Base-by-base conservation (phyloP, 2,113 vertebrate genomes). In the Etia nguti region DNA sequence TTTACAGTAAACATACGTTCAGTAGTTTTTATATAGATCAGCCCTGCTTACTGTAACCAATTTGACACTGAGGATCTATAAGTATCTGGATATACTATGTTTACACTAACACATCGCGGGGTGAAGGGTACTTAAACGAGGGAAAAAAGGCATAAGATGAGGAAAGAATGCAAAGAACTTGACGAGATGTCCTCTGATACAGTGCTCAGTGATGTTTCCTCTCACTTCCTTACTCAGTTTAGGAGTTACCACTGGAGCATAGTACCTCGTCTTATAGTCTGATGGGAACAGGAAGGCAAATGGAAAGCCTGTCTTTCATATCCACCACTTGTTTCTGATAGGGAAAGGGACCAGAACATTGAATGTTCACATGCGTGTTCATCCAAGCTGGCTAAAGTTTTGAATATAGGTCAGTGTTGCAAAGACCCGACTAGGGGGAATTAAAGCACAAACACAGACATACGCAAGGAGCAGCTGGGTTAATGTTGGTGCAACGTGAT, bases 331-430 rank as follows among this genome's bases (percentile, higher is more conserved):
- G 24, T 81, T 48, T 81, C 29, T 16, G 4, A 22, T 55, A 31
- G 15, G 77, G 24, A 56, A 31, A 73, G 22, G 54, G 31, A 41
- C 48, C 16, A 41, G n/a, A 65, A 56, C 4, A 43, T 5, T 50
- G 59, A 65, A n/a, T 60, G 52, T 48, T 60, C 11, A 41, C 6
- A 15, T 55, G 31, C 26, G 0, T 55, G 48, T 79, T 34, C 77
- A 20, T 81, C 59, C 82, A 41, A 82, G 60, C 31, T 86, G 26
- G 68, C 79, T 89, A 31, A 75, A 88, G 7, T 88, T 87, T 36
- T 79, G 29, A 90, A 95, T 91, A 88, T 94, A 92, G 91, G 93
- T 92, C 90, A 94, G 77, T 81, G 70, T 87, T 86, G 60, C 85
- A 80, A 80, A 85, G 68, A 88, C 38, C 65, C 6, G 4, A 84